Percentiles rank a stretch among this genome's conserved stretches.
These are phyloP conservation scores for Sphenodon punctatus DNA, from an alignment of 2,797 vertebrate species.

Conservation along the genomic window DNA sequence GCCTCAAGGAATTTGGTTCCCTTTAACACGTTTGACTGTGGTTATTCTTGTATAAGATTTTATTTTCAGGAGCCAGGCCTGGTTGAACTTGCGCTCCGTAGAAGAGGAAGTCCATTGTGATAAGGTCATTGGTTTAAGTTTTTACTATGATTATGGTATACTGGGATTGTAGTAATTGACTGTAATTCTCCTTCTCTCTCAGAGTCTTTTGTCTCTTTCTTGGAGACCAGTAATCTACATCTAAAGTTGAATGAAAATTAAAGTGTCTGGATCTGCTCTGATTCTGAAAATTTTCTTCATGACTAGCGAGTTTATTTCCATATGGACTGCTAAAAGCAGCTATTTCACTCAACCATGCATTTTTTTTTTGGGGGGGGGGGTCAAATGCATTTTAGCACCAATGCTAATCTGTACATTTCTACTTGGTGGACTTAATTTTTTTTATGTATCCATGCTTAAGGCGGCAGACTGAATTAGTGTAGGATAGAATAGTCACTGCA, in stretches of 20 bases:
- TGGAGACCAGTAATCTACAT: neutral
- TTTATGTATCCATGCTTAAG: neutral
- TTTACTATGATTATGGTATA: too few relatives aligned
- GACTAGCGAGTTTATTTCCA: neutral
- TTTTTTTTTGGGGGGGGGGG: too few relatives aligned
- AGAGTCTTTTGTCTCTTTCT: fast-evolving
- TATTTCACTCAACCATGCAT: neutral
- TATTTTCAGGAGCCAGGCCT: too few relatives aligned
- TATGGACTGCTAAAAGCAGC: neutral
- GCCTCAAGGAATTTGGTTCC: too few relatives aligned
- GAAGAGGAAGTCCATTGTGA: too few relatives aligned
- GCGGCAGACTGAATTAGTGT: conserved; percentile 8
- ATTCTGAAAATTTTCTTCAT: neutral
- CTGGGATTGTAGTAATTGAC: too few relatives aligned
- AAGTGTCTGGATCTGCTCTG: neutral
- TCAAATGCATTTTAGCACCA: conserved; percentile 29
- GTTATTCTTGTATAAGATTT: too few relatives aligned
- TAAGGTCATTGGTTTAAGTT: too few relatives aligned
- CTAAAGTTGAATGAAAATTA: neutral
- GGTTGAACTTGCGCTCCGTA: too few relatives aligned
- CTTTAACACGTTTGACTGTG: too few relatives aligned
- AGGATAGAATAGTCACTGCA: conserved; percentile 55
- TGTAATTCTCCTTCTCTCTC: too few relatives aligned
- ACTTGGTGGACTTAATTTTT: neutral
- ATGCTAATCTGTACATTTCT: neutral